Conservation (phyloP, 1,140 invertebrate species). For the Mylabris phalerata region DNA sequence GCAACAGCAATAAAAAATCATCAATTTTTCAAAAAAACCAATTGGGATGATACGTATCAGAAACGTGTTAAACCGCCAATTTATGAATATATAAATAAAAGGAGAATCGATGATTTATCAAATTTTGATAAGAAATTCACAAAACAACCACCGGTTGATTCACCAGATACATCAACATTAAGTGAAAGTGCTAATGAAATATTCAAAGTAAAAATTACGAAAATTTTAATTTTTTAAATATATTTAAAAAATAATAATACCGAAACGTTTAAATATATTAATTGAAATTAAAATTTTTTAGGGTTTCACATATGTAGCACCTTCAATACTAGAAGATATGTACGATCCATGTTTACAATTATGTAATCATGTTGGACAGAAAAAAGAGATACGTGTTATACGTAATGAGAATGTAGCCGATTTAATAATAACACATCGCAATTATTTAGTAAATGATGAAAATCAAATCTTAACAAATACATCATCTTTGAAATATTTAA, state of each 20-base stretch:
- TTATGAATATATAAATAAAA: slow-evolving; percentile 9
- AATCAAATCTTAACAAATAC: too few species aligned
- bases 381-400: background rate
- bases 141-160: slow-evolving; percentile 93
- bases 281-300: slow-evolving; percentile 41
- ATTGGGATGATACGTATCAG: slow-evolving; percentile 86
- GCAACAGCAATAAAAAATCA: slow-evolving; percentile 82
- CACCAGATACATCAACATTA: slow-evolving; percentile 92
- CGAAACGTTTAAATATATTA: background rate
- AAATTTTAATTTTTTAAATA: slow-evolving; percentile 8
- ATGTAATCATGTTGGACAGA: background rate
- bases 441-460: too few species aligned
- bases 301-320: slow-evolving; percentile 98
- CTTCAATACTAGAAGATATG: slow-evolving; percentile 90
- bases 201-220: slow-evolving; percentile 66
- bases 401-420: background rate
- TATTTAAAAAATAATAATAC: background rate
- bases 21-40: slow-evolving; percentile 86
- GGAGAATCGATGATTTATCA: slow-evolving; percentile 86
- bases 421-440: too few species aligned
- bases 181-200: slow-evolving; percentile 95
- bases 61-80: slow-evolving; percentile 87
- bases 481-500: background rate
- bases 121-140: slow-evolving; percentile 99
- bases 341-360: background rate